Base-by-base conservation (phyloP, 2,888 invertebrate species). In the Lacanobia wlatinum region DNA sequence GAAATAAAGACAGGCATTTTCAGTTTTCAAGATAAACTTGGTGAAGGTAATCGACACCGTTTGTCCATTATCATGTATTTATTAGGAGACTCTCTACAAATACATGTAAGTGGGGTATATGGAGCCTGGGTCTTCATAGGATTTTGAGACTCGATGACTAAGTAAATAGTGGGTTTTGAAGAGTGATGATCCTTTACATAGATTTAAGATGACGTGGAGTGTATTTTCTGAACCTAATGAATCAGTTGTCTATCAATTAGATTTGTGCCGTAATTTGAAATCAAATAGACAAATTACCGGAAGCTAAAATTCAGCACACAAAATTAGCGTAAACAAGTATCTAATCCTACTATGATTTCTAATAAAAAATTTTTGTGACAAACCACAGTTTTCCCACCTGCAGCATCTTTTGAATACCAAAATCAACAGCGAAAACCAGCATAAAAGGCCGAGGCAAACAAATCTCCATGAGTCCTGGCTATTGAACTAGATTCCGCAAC, bases 1-100 rank as follows among this genome's bases (percentile, higher is more conserved):
- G 84, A 87, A 90, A 91, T 88, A 90, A 89, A 85, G 48, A n/a
- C 81, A 81, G 82, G 82, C 86, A 89, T 87, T 90, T 79, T 91
- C 85, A 86, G 87, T 88, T 89, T 84, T 80, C 72, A 76, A 89
- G 90, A 92, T 91, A 91, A 91, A 91, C 87, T 89, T 86, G 71
- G 82, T 73, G 80, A 75, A 82, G 87, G 88, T 90, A 90, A 89
- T 90, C 88, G 92, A 92, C 92, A 92, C 89, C 88, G 88, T 86
- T 90, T 90, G 86, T 88, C 92, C 88, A 91, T 92, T 92, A 92
- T 90, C 89, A 90, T 88, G 87, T 92, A 92, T 92, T 92, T 92
- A 92, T 91, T 91, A 90, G 88, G 84, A 86, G 85, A 84, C 84
- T 78, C 21, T 67, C 58, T 38, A 65, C 66, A 73, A 74, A 72